A percentile compares a stretch with the other conserved stretches of the same genome.
These are phyloP conservation scores for Micronisus gabar DNA, from an alignment of 2,113 vertebrate species.

Conservation along the genomic window DNA sequence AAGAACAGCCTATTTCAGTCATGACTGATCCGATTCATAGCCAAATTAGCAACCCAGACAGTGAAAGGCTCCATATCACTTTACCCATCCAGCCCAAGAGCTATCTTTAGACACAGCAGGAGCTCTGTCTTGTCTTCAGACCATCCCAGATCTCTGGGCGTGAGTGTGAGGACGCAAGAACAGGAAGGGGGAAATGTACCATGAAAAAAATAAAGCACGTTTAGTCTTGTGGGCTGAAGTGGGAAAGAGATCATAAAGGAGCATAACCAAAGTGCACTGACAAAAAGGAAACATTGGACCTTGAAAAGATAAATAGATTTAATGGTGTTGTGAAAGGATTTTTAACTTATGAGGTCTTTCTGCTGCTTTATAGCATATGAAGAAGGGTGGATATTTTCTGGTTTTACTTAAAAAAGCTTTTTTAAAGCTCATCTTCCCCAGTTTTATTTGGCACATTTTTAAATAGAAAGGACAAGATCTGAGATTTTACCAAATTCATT, in stretches of 20 bases:
- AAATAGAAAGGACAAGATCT: neutral
- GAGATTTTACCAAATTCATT: neutral
- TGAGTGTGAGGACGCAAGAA: neutral
- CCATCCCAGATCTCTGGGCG: neutral
- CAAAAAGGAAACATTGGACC: neutral
- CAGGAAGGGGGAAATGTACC: neutral
- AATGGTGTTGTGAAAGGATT: neutral
- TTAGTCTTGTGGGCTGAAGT: neutral
- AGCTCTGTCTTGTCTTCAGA: neutral
- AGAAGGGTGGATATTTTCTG: neutral
- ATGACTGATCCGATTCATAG: neutral
- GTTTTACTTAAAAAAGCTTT: neutral
- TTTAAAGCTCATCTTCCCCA: neutral
- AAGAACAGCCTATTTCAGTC: neutral
- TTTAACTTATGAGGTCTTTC: neutral
- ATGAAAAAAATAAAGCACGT: neutral
- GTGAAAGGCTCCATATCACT: neutral
- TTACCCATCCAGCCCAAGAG: neutral
- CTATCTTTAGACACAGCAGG: neutral
- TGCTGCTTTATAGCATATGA: neutral
- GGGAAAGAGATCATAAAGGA: neutral
- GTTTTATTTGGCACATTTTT: neutral
- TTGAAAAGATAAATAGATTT: neutral
- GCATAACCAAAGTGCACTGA: neutral
- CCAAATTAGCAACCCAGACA: neutral